phyloP scores from a whole-genome alignment of 2,113 vertebrate genomes.

The Nyctereutes procyonoides region DNA sequence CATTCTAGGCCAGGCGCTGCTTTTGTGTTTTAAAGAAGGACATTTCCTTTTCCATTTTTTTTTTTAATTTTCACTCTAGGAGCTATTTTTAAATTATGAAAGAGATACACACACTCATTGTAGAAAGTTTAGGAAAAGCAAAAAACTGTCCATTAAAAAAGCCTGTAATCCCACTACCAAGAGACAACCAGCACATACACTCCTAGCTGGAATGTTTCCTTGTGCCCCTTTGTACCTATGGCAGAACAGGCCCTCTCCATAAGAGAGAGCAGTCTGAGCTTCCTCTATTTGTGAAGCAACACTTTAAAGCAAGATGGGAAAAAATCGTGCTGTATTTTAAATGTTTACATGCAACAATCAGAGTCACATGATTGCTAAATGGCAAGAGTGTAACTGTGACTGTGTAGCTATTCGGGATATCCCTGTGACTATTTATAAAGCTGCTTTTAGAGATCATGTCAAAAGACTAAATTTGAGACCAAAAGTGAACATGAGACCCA shows the following conservation, averaged over 20 bases:
- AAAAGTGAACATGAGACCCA: background rate
- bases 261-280: background rate
- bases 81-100: conserved; percentile 48
- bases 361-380: background rate
- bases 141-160: background rate
- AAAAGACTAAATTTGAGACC: background rate
- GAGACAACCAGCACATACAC: background rate
- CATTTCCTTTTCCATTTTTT: conserved; percentile 37
- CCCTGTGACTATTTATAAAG: background rate
- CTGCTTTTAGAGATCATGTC: background rate
- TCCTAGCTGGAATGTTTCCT: background rate
- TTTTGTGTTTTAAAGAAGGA: conserved; percentile 64
- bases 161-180: background rate
- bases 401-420: background rate
- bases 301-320: background rate
- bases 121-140: conserved; percentile 42
- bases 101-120: background rate
- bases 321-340: background rate
- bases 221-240: background rate
- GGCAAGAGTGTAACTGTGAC: background rate
- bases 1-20: conserved; percentile 49
- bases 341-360: background rate
- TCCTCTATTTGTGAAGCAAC: background rate
- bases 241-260: background rate
- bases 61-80: background rate